Percentiles rank a stretch among this genome's conserved stretches.
phyloP scores from a whole-genome alignment of 2,113 vertebrate genomes.

The Benthochromis sp. region DNA sequence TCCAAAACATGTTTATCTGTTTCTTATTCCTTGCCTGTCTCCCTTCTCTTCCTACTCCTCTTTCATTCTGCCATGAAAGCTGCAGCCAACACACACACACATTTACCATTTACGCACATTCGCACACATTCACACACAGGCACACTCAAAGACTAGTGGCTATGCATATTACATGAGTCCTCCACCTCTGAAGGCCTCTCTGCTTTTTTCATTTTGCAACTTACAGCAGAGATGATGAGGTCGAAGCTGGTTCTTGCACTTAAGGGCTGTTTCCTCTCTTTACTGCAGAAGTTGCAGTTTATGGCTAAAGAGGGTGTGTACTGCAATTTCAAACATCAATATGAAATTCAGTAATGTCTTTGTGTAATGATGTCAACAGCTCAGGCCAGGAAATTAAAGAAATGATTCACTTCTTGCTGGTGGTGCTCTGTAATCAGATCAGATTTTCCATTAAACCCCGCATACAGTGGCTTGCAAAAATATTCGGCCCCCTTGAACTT shows the following conservation, averaged over 20 bases:
- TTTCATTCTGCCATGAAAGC: constrained; percentile 41
- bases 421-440: not conserved
- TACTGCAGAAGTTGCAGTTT: not conserved
- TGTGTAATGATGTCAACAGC: not conserved
- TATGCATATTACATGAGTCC: constrained; percentile 67
- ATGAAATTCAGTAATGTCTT: not conserved
- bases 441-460: not conserved
- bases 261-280: constrained; percentile 15
- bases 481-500: not conserved
- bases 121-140: not conserved
- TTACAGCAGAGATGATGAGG: constrained; percentile 45
- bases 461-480: not conserved
- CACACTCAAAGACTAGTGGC: constrained; percentile 23
- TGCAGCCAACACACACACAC: not conserved
- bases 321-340: not conserved
- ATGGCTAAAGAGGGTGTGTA: not conserved
- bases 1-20: constrained; percentile 11
- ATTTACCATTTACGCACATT: not conserved
- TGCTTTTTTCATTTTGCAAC: constrained; percentile 49
- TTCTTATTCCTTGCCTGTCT: constrained; percentile 41
- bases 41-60: constrained; percentile 1
- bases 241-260: constrained; percentile 34
- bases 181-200: constrained; percentile 52
- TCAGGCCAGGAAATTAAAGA: constrained; percentile 4
- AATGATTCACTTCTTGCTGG: not conserved